Evolutionary conservation across 2,888 invertebrate species (phyloP).

Genomic region (Choristoneura rosaceana): DNA sequence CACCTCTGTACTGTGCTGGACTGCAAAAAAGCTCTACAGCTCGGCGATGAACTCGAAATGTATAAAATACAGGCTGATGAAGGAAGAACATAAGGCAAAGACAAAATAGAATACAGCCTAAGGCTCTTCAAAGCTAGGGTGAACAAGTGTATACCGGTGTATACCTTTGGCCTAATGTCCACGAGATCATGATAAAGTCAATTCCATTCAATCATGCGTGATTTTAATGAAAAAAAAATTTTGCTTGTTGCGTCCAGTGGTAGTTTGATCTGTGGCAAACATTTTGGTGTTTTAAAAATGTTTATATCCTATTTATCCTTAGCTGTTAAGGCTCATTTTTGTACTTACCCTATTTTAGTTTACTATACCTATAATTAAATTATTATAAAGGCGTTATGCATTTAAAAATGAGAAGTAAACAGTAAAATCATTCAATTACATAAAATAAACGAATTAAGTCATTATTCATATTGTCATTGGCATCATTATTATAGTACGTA

Average conservation of each 20-base stretch:
- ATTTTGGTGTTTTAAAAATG: constrained; percentile 20
- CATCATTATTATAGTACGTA: neutral
- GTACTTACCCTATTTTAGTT: constrained; percentile 33
- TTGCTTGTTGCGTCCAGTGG: neutral
- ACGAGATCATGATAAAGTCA: no score
- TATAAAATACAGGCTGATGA: no score
- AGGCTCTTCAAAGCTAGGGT: no score
- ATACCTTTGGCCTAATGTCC: no score
- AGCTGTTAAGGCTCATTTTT: constrained; percentile 31
- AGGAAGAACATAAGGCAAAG: no score
- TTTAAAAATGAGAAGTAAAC: constrained; percentile 19
- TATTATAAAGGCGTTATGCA: constrained; percentile 17
- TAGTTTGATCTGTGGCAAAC: neutral
- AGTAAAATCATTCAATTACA: neutral
- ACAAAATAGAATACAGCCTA: no score
- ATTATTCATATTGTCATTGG: neutral
- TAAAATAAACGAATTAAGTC: constrained; percentile 13
- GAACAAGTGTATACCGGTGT: no score
- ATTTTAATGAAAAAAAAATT: neutral
- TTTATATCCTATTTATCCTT: constrained; percentile 22
- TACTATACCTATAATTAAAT: neutral
- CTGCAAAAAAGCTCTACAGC: no score
- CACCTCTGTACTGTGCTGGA: no score
- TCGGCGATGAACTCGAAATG: no score
- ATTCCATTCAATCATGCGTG: no score